A percentile compares a stretch with the other conserved stretches of the same genome.
These are phyloP conservation scores for Chironomus tentans DNA, from an alignment of 2,888 invertebrate genomes.

Conservation along the genomic window DNA sequence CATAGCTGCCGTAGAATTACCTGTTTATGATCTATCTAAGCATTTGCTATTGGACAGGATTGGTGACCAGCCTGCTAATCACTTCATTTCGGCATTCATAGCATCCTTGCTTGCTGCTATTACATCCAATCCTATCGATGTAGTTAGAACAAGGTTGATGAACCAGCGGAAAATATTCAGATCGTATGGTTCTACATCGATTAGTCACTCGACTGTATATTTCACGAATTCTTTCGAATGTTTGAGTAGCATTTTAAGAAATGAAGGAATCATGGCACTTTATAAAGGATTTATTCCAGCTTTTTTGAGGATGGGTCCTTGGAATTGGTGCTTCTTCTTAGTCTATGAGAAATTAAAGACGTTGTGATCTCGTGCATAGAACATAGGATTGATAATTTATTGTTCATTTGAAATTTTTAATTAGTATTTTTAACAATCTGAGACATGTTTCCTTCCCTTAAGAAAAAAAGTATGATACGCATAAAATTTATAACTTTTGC, in stretches of 20 bases:
- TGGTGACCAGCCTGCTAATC: constrained; percentile 49
- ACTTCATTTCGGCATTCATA: constrained; percentile 72
- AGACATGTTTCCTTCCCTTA: too few species aligned
- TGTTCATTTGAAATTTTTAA: too few species aligned
- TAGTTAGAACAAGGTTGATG: constrained; percentile 87
- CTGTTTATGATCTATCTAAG: constrained; percentile 87
- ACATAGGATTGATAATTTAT: too few species aligned
- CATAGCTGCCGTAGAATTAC: constrained; percentile 77
- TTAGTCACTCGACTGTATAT: constrained; percentile 32
- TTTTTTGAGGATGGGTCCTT: constrained; percentile 90
- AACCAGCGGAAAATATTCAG: constrained; percentile 65
- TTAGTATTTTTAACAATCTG: too few species aligned
- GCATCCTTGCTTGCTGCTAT: constrained; percentile 89
- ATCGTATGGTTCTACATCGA: constrained; percentile 33
- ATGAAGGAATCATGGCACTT: constrained; percentile 76
- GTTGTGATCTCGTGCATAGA: background rate
- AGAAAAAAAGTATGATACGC: too few species aligned
- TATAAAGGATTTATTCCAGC: constrained; percentile 96
- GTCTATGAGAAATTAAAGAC: constrained; percentile 82
- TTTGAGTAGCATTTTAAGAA: constrained; percentile 64
- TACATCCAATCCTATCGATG: constrained; percentile 90
- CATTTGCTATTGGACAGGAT: constrained; percentile 56
- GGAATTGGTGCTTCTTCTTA: constrained; percentile 94
- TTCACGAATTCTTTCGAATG: constrained; percentile 31
- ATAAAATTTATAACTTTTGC: too few species aligned